Conservation (phyloP, 2,888 invertebrate species). For the Molanna angustata region DNA sequence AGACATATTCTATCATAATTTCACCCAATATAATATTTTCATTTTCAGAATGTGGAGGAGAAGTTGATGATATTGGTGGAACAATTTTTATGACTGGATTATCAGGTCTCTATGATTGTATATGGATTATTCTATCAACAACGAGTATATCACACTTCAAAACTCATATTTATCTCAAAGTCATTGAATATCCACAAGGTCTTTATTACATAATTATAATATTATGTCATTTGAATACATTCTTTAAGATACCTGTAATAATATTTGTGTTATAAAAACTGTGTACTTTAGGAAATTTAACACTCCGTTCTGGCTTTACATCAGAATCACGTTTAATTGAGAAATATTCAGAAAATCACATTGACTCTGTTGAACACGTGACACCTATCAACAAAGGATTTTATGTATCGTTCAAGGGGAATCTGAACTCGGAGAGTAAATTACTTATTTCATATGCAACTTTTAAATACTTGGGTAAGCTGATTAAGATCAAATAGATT, state of each 20-base stretch:
- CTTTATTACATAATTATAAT: no score
- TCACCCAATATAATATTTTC: no score
- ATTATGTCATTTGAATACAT: no score
- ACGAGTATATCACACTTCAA: slow-evolving; percentile 24
- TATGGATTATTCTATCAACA: slow-evolving; percentile 28
- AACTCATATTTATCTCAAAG: slow-evolving; percentile 30
- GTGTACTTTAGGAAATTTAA: slow-evolving; percentile 22
- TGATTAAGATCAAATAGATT: not conserved
- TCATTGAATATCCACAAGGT: slow-evolving; percentile 24
- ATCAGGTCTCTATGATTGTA: slow-evolving; percentile 28
- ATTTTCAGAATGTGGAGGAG: slow-evolving; percentile 30
- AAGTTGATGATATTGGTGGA: slow-evolving; percentile 27
- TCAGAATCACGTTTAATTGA: slow-evolving; percentile 27
- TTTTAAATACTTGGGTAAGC: slow-evolving; percentile 27
- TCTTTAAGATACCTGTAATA: no score
- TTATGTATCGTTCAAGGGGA: slow-evolving; percentile 27
- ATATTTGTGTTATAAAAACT: no score
- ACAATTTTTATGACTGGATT: slow-evolving; percentile 26
- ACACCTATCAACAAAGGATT: slow-evolving; percentile 26
- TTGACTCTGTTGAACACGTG: slow-evolving; percentile 18
- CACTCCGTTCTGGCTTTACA: slow-evolving; percentile 22
- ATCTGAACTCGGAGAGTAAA: slow-evolving; percentile 17
- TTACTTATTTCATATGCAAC: slow-evolving; percentile 27
- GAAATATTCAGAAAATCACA: slow-evolving; percentile 8
- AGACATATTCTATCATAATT: no score